Evolutionary conservation across 2,797 vertebrate species (phyloP), one percentile per base, ranked within the genome.

Genomic region (Champsocephalus esox): DNA sequence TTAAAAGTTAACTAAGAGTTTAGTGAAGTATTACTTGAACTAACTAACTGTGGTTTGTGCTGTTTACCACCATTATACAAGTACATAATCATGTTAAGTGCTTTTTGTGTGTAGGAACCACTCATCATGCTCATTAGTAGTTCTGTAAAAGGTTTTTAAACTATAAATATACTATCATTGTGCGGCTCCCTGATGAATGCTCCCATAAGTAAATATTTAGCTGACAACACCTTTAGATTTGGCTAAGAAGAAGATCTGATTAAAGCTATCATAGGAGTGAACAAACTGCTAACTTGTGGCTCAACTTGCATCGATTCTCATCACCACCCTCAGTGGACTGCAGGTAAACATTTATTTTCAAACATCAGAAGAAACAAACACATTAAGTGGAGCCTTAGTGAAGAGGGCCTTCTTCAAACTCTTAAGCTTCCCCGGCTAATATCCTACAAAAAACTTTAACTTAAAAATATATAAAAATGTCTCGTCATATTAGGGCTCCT

Each of bases 301-400:
- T 70, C 28, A 28, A 28, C 28, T 28, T 28, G 28, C 28, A 28
- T 28, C 28, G 46, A 77, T 87, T 83, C 46, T 66, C 50, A 21
- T 62, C 19, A 14, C 49, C 58, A 14, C 63, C 69, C 68, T 67
- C 78, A 19, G 75, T 67, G 51, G 70, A 80, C 60, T 59, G 62
- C 63, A 81, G 73, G 79, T 78, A 65, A 67, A 85, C 85, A 87
- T 85, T 75, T 67, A 24, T 73, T 81, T 77, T 80, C 10, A 79
- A 80, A 80, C 44, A 75, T n/a, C 54, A 65, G 32, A 81, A 60
- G 48, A 79, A 69, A 74, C 12, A 49, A 75, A 86, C 66, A 75
- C 9, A 76, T 64, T 85, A 71, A 69, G 71, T 57, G 24, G 51
- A 82, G 61, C 46, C 14, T 77, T 38, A 73, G 63, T 44, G 50